Evolutionary conservation across 2,888 invertebrate species (phyloP), one percentile per base, ranked within the genome.

Genomic region (Leptopilina drosophilae): DNA sequence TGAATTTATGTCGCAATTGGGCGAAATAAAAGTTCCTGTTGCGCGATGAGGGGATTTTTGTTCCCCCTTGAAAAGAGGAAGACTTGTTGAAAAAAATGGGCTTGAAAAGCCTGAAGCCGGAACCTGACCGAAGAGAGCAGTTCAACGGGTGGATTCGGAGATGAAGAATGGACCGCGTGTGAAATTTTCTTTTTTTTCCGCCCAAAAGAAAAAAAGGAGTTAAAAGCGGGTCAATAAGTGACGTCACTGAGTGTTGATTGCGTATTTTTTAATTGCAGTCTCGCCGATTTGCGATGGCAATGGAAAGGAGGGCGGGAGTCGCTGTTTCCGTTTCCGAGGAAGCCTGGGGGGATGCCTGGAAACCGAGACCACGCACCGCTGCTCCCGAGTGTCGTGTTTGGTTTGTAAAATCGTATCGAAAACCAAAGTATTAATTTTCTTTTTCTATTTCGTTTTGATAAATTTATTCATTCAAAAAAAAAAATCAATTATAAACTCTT

Each of bases 1-100:
- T 92, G 93, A 92, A 88, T 95, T 95, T 92, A 95, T 95, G 93
- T 93, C 93, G 85, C 93, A 95, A 91, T 91, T 95, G 88, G 94
- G 94, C 88, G 93, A 92, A 90, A 93, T 95, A 84, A 95, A 94
- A 86, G 84, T 86, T 83, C 89, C 91, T 26, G 82, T 91, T 62
- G 89, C 89, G 87, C 93, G 93, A 87, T 92, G 91, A 91, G 2
- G 26, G 3, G 5, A 7, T 42, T 42, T 42, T 20, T 20, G 11
- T 11, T n/a, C n/a, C n/a, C n/a, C n/a, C n/a, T n/a, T n/a, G n/a
- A n/a, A n/a, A n/a, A n/a, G n/a, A n/a, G n/a, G n/a, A n/a, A n/a
- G n/a, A n/a, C n/a, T 20, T 20, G 11, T 11, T n/a, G n/a, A n/a
- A 8, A 49, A 49, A 49, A 15, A 12, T 20, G 20, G 59, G 40